phyloP scores from a whole-genome alignment of 2,797 vertebrate genomes.

The Gorsachius magnificus region DNA sequence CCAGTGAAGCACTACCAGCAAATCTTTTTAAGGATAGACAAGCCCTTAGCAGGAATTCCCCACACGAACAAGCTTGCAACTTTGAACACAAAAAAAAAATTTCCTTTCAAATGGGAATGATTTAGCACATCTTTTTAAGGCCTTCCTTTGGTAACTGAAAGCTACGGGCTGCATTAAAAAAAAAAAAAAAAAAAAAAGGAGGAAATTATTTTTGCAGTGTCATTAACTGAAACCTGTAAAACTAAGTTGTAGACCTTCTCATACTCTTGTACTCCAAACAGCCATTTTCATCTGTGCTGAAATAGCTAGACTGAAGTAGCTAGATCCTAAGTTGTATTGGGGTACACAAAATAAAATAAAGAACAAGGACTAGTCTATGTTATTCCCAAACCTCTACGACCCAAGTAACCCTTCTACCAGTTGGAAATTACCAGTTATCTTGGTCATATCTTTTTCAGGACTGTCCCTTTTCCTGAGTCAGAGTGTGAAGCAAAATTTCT shows the following conservation, averaged over 20 bases:
- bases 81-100: not conserved
- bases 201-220: not conserved
- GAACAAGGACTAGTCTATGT: not conserved
- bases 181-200: too few species aligned
- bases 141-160: not conserved
- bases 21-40: conserved; percentile 14
- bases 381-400: not conserved
- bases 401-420: not conserved
- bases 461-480: not conserved
- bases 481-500: not conserved
- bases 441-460: not conserved
- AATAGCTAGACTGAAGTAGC: not conserved
- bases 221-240: not conserved
- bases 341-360: not conserved
- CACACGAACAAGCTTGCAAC: conserved; percentile 11
- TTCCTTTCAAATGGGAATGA: not conserved
- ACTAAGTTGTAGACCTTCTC: not conserved
- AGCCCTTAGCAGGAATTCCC: conserved; percentile 20
- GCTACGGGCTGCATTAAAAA: not conserved
- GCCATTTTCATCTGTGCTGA: not conserved
- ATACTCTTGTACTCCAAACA: not conserved
- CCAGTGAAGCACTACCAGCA: conserved; percentile 27
- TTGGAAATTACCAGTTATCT: not conserved
- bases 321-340: not conserved
- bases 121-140: not conserved